A percentile compares a stretch with the other conserved stretches of the same genome.
These are phyloP conservation scores for Zeuzera pyrina DNA, from an alignment of 2,888 invertebrate species.

Conservation along the genomic window DNA sequence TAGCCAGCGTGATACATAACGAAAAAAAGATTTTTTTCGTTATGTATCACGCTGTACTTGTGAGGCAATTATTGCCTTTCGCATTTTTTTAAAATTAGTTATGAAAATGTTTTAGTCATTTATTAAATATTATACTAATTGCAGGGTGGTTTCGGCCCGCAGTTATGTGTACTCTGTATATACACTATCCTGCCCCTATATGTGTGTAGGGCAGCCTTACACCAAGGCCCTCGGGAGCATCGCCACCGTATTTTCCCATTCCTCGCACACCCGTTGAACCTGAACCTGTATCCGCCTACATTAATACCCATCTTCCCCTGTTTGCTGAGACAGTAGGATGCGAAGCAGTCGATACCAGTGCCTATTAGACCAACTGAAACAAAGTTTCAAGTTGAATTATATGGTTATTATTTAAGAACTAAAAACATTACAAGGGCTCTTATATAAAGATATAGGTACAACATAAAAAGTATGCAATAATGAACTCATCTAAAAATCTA, in stretches of 20 bases:
- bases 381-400: no score
- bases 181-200: slow-evolving; percentile 60
- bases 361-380: slow-evolving; percentile 54
- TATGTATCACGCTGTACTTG: no score
- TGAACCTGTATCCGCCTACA: slow-evolving; percentile 59
- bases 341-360: slow-evolving; percentile 52
- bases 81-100: no score
- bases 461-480: no score
- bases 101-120: no score
- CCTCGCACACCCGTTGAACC: slow-evolving; percentile 62
- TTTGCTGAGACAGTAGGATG: slow-evolving; percentile 65
- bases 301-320: slow-evolving; percentile 68
- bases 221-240: slow-evolving; percentile 63
- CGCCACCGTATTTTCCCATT: slow-evolving; percentile 65
- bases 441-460: no score
- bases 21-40: no score
- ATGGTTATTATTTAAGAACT: no score
- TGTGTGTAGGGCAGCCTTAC: slow-evolving; percentile 62
- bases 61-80: no score
- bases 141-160: slow-evolving; percentile 53
- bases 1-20: no score
- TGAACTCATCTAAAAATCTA: no score
- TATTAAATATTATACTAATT: not conserved
- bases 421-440: no score
- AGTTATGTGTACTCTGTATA: slow-evolving; percentile 60